Evolutionary conservation across 2,888 invertebrate genomes (phyloP).

Genomic region (Asteroscopus sphinx): DNA sequence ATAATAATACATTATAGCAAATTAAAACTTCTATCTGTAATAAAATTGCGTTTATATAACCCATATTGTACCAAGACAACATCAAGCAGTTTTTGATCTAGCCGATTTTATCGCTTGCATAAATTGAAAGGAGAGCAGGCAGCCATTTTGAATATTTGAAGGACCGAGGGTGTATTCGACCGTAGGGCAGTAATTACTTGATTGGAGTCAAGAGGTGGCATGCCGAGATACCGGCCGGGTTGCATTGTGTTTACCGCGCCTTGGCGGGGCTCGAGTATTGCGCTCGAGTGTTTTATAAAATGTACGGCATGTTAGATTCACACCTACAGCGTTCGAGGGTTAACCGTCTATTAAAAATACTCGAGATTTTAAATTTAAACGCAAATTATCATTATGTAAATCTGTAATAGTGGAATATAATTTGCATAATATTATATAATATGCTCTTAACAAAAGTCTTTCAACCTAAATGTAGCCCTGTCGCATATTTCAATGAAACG

Average conservation of each 20-base stretch:
- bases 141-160: slow-evolving; percentile 88
- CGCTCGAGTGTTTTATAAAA: slow-evolving; percentile 78
- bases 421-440: slow-evolving; percentile 57
- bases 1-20: slow-evolving; percentile 63
- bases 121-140: slow-evolving; percentile 74
- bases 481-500: slow-evolving; percentile 62
- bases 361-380: slow-evolving; percentile 29
- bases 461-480: slow-evolving; percentile 64
- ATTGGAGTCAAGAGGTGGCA: slow-evolving; percentile 89
- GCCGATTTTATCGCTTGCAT: slow-evolving; percentile 79
- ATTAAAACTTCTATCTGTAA: slow-evolving; percentile 22
- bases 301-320: slow-evolving; percentile 77
- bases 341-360: slow-evolving; percentile 70
- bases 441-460: slow-evolving; percentile 56
- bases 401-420: slow-evolving; percentile 33
- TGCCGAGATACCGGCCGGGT: slow-evolving; percentile 82
- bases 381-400: slow-evolving; percentile 19
- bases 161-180: slow-evolving; percentile 82
- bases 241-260: slow-evolving; percentile 77
- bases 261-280: slow-evolving; percentile 68
- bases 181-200: slow-evolving; percentile 89
- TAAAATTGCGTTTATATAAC: slow-evolving; percentile 25
- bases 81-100: slow-evolving; percentile 29
- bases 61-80: not conserved
- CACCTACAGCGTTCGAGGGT: slow-evolving; percentile 85